phyloP scores from a whole-genome alignment of 2,888 invertebrate genomes.

The Chironomus tentans region DNA sequence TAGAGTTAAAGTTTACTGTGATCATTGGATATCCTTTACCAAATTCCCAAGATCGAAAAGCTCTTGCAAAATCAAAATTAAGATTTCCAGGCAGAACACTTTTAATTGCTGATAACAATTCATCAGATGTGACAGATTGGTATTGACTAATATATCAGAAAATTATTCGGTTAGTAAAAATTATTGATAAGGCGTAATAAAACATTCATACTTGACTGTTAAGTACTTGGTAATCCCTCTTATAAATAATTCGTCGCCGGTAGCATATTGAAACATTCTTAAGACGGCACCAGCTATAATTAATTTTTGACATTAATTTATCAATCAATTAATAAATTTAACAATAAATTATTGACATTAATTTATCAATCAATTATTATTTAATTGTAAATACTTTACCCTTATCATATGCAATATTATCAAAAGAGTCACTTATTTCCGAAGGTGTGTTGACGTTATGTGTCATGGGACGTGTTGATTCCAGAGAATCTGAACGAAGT shows the following conservation, averaged over 20 bases:
- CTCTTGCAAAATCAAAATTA: background rate
- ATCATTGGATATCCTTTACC: constrained; percentile 69
- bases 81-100: background rate
- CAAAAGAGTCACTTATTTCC: background rate
- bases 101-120: constrained; percentile 3
- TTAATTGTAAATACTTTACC: constrained; percentile 20
- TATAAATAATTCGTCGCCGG: constrained; percentile 2
- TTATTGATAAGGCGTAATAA: background rate
- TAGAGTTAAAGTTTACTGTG: constrained; percentile 47
- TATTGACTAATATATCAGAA: background rate
- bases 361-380: background rate
- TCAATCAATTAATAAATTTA: no score
- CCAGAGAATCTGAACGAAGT: background rate
- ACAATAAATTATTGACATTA: background rate
- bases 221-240: background rate
- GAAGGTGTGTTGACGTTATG: background rate
- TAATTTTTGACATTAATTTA: background rate
- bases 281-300: constrained; percentile 19
- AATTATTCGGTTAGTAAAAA: background rate
- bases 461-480: constrained; percentile 5
- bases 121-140: constrained; percentile 4
- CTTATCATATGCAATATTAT: background rate
- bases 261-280: constrained; percentile 15
- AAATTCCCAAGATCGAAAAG: constrained; percentile 50
- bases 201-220: constrained; percentile 1